These are phyloP conservation scores for Achatina immaculata DNA, from an alignment of 1,140 invertebrate genomes.

Conservation along the genomic window DNA sequence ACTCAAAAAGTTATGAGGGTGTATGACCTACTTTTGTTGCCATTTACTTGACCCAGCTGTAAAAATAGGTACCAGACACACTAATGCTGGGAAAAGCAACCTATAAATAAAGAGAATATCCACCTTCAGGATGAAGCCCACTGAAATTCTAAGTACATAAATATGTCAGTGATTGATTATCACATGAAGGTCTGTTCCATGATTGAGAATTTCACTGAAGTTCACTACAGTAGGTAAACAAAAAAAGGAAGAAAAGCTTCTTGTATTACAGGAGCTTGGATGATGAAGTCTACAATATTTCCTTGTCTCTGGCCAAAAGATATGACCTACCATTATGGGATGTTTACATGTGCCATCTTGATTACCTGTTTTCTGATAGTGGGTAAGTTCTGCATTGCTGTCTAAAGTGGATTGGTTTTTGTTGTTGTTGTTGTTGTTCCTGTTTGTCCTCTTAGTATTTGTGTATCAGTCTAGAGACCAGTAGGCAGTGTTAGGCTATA, in stretches of 20 bases:
- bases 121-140: too few relatives aligned
- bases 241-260: too few relatives aligned
- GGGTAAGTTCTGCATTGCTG: constrained; percentile 49
- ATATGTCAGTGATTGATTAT: neutral
- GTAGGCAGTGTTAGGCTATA: too few relatives aligned
- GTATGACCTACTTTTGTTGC: too few relatives aligned
- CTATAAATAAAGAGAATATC: too few relatives aligned
- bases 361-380: constrained; percentile 69
- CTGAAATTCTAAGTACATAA: neutral
- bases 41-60: too few relatives aligned
- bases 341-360: constrained; percentile 70
- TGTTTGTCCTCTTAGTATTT: neutral
- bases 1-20: too few relatives aligned
- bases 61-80: too few relatives aligned
- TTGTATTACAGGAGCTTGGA: constrained; percentile 65
- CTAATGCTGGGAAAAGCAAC: too few relatives aligned
- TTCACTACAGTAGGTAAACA: too few relatives aligned
- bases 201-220: neutral
- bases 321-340: constrained; percentile 69
- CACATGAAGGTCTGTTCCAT: neutral
- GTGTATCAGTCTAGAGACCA: neutral
- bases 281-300: constrained; percentile 65
- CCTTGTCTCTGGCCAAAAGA: constrained; percentile 66
- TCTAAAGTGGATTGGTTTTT: neutral
- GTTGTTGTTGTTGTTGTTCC: neutral